Evolutionary conservation across 2,113 vertebrate species (phyloP).

Genomic region (Callionymus lyra): DNA sequence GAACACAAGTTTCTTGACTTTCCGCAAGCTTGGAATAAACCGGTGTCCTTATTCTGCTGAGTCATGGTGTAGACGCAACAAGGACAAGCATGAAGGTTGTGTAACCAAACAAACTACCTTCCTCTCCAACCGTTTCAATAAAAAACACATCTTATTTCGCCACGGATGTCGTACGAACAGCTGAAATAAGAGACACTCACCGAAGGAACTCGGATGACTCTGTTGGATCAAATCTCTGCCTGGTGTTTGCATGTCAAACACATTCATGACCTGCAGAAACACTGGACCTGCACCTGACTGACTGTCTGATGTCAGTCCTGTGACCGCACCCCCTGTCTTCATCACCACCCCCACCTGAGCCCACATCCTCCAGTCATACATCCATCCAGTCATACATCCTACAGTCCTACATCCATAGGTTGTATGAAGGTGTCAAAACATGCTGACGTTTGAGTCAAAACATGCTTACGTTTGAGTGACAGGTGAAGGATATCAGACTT

Average conservation of each 20-base stretch:
- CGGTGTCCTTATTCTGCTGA: slow-evolving; percentile 44
- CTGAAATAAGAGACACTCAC: slow-evolving; percentile 25
- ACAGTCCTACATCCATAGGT: too few species aligned
- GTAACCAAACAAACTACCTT: too few species aligned
- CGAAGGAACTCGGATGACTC: slow-evolving; percentile 25
- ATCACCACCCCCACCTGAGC: not conserved
- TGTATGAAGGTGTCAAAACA: too few species aligned
- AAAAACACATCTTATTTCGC: not conserved
- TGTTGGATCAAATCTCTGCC: slow-evolving; percentile 36
- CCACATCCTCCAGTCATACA: slow-evolving; percentile 7
- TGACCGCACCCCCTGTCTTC: slow-evolving; percentile 24
- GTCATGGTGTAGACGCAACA: slow-evolving; percentile 33
- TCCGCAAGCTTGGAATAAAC: too few species aligned
- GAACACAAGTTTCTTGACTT: too few species aligned
- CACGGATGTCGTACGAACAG: not conserved
- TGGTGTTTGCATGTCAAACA: slow-evolving; percentile 57
- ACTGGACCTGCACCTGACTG: slow-evolving; percentile 39
- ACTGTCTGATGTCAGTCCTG: slow-evolving; percentile 35
- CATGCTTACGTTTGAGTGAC: too few species aligned
- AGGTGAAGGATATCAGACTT: too few species aligned
- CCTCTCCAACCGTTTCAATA: not conserved
- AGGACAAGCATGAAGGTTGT: not conserved
- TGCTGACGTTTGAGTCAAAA: too few species aligned
- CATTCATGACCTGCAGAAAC: slow-evolving; percentile 19
- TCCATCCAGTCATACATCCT: not conserved